Base-by-base conservation (phyloP, 2,888 invertebrate genomes). In the Maniola hyperantus region DNA sequence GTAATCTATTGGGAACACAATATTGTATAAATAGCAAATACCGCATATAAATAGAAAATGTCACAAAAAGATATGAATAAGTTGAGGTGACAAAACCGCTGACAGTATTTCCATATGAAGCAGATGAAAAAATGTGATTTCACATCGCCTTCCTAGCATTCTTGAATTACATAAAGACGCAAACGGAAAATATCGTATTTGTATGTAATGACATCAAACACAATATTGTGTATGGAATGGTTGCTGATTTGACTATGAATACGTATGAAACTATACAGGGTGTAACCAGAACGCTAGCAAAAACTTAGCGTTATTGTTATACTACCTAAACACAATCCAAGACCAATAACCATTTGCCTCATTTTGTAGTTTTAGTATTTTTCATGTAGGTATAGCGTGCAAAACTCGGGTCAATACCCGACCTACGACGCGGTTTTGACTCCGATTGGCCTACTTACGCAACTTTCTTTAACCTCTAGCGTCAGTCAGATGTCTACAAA, bases 41-140 rank as follows among this genome's bases (percentile, higher is more conserved):
- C 36, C 36, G 18, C 55, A 5, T 54, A 51, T 34, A 55, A 15
- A 55, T 6, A 48, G 34, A 55, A 34, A 13, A 10, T 55, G 55
- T 55, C 36, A 15, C 15, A 36, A 36, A 57, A 54, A 36, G 15
- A 54, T 54, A 54, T 54, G 36, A 54, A 57, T 20, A 57, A 42
- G 20, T 42, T 20, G 57, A 39, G 11, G 13, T 57, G 39, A 39
- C 42, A 57, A 57, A 57, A 57, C 39, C 57, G 42, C 42, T 57
- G 57, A 57, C 57, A 20, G 20, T 57, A 42, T 57, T 57, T 20
- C 57, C 57, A 57, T 57, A 57, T 57, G 57, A 57, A 57, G 13
- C 57, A 57, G 42, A 20, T 57, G 39, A 57, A 57, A 51, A 57
- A 42, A 57, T 57, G 57, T 57, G 57, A 42, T 57, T 57, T 57